phyloP scores from a whole-genome alignment of 2,113 vertebrate species.

The Tonatia bakeri region DNA sequence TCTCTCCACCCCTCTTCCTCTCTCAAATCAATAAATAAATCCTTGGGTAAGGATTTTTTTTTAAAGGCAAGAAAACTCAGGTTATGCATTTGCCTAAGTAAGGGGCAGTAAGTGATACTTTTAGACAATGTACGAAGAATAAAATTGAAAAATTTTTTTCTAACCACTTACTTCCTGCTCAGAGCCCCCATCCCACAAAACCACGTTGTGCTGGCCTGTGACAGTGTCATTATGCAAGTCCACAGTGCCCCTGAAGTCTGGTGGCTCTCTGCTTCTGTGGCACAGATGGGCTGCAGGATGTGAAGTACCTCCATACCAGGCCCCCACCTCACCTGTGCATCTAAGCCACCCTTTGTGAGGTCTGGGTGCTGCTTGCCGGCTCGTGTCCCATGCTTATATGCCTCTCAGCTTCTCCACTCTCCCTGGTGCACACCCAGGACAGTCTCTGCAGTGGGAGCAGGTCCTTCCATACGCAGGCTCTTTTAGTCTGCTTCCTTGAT shows the following conservation, averaged over 20 bases:
- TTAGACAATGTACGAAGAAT: background rate
- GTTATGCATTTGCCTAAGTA: background rate
- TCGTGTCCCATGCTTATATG: background rate
- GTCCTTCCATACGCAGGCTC: background rate
- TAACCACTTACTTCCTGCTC: background rate
- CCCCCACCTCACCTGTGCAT: rapidly evolving
- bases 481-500: background rate
- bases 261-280: background rate
- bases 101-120: background rate
- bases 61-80: background rate
- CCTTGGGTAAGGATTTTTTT: too few relatives aligned
- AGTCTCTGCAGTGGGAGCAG: background rate
- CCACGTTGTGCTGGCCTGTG: background rate
- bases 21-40: too few relatives aligned
- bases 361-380: background rate
- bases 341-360: background rate
- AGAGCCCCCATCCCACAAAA: background rate
- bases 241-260: background rate
- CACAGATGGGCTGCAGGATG: too few relatives aligned
- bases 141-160: background rate
- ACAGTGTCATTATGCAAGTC: background rate
- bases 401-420: background rate
- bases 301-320: rapidly evolving
- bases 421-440: background rate
- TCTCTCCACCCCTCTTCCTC: too few relatives aligned